Conservation (phyloP, 2,888 invertebrate species). For the Bedellia somnulentella region DNA sequence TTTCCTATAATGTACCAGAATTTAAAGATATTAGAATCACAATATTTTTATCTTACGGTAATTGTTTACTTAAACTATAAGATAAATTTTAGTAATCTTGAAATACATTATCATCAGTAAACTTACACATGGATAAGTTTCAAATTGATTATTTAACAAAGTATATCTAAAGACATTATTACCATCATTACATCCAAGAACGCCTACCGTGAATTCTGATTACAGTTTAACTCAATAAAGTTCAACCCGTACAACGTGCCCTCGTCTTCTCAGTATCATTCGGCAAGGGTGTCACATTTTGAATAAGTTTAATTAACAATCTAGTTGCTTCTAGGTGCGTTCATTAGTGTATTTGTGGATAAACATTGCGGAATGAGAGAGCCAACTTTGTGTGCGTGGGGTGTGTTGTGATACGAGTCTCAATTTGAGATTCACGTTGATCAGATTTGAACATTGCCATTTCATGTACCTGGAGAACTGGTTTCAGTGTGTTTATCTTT, state of each 20-base stretch:
- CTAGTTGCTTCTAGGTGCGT: constrained; percentile 59
- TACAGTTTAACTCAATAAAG: constrained; percentile 59
- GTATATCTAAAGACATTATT: constrained; percentile 29
- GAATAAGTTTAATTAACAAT: constrained; percentile 62
- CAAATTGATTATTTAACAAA: constrained; percentile 11
- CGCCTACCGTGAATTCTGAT: constrained; percentile 52
- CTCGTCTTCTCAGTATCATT: constrained; percentile 43
- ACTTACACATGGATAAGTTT: not conserved
- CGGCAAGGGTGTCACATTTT: constrained; percentile 60
- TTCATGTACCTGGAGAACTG: no score
- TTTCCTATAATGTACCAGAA: no score
- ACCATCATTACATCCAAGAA: constrained; percentile 44
- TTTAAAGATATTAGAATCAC: no score
- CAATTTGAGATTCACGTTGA: no score
- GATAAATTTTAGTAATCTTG: no score
- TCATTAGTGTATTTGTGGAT: constrained; percentile 61
- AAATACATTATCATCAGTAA: no score
- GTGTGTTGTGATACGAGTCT: constrained; percentile 5
- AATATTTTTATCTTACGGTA: no score
- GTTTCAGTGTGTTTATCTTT: not conserved
- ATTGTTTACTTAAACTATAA: no score
- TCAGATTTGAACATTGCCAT: no score
- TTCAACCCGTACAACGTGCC: constrained; percentile 53
- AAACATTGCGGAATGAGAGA: constrained; percentile 37
- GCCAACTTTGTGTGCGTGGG: constrained; percentile 32